Evolutionary conservation across 2,888 invertebrate genomes (phyloP).

Genomic region (Chironomus riparius): DNA sequence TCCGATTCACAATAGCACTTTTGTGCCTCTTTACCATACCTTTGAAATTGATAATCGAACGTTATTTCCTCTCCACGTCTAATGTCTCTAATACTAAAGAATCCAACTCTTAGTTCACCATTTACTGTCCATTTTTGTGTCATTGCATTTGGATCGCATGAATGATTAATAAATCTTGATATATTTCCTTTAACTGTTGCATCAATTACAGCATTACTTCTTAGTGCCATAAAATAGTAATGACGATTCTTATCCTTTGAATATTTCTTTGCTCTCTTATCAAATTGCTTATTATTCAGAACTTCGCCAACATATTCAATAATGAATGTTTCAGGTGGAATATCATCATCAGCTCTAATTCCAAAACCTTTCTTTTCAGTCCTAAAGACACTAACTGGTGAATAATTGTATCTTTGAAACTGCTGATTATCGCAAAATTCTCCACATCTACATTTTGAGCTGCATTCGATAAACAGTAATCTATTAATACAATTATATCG

Average conservation of each 20-base stretch:
- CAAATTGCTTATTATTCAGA: constrained; percentile 81
- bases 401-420: constrained; percentile 82
- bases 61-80: constrained; percentile 88
- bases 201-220: constrained; percentile 90
- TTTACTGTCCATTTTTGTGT: constrained; percentile 97
- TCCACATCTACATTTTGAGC: constrained; percentile 78
- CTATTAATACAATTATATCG: constrained; percentile 95
- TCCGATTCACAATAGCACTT: constrained; percentile 86
- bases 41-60: constrained; percentile 96
- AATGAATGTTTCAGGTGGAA: constrained; percentile 69
- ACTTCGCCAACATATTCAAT: constrained; percentile 99
- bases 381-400: constrained; percentile 74
- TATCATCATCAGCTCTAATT: constrained; percentile 44
- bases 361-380: constrained; percentile 96
- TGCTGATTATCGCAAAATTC: constrained; percentile 89
- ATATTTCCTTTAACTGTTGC: constrained; percentile 93
- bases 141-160: constrained; percentile 97
- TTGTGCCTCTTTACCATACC: constrained; percentile 96
- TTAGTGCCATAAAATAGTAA: constrained; percentile 95
- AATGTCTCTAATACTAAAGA: constrained; percentile 83
- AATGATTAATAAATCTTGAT: constrained; percentile 97
- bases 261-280: constrained; percentile 77
- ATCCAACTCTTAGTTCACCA: constrained; percentile 89
- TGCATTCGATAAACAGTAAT: constrained; percentile 97
- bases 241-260: constrained; percentile 83